Conservation (phyloP, 2,113 vertebrate genomes). For the Seriola dumerili region DNA sequence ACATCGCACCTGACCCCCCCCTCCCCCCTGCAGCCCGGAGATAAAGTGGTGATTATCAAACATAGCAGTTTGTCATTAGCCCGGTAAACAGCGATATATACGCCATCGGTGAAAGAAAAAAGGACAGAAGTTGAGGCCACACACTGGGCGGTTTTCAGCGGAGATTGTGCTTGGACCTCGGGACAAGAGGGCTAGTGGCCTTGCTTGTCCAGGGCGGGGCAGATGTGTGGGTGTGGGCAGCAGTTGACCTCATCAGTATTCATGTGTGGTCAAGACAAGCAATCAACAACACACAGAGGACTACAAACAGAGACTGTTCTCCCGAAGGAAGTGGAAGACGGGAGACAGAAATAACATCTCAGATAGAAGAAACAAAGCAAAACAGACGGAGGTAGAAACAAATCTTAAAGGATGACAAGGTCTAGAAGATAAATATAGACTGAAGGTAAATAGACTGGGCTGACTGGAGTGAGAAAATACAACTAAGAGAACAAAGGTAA, state of each 20-base stretch:
- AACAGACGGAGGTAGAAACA: background rate
- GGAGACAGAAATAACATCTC: background rate
- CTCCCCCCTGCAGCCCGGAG: conserved; percentile 57
- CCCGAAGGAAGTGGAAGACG: background rate
- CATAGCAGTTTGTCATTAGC: conserved; percentile 68
- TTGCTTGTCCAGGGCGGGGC: conserved; percentile 21
- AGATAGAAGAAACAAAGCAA: background rate
- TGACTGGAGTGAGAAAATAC: background rate
- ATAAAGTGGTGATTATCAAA: conserved; percentile 78
- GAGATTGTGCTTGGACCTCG: background rate
- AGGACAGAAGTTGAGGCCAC: conserved; percentile 42
- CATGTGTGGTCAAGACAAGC: conserved; percentile 32
- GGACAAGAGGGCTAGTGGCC: background rate
- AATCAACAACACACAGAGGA: conserved; percentile 52
- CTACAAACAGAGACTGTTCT: conserved; percentile 52
- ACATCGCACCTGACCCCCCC: conserved; percentile 62
- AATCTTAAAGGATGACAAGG: background rate
- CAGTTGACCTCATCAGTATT: conserved; percentile 72
- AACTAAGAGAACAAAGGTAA: background rate
- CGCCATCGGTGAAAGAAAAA: conserved; percentile 26
- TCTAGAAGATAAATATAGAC: background rate
- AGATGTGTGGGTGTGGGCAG: conserved; percentile 36
- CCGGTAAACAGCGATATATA: conserved; percentile 56
- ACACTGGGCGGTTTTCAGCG: conserved; percentile 27
- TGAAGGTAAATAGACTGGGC: background rate